phyloP scores from a whole-genome alignment of 1,140 invertebrate species.

The Gonioctena quinquepunctata region DNA sequence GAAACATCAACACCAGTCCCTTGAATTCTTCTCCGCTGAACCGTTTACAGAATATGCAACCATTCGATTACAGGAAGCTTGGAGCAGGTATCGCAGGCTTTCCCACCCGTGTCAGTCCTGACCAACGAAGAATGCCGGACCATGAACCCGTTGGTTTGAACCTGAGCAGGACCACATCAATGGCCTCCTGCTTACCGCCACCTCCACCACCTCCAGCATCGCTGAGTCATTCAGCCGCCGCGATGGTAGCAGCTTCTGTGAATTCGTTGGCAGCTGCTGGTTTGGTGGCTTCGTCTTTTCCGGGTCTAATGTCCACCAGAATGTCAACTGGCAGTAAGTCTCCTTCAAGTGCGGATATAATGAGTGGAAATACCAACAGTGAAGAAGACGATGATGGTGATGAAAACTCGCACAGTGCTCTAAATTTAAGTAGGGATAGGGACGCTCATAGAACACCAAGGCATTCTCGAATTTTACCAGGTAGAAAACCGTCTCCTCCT shows the following conservation, averaged over 20 bases:
- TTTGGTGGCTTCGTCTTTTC: slow-evolving; percentile 56
- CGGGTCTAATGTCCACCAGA: slow-evolving; percentile 49
- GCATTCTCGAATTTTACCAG: slow-evolving; percentile 52
- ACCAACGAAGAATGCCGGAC: slow-evolving; percentile 58
- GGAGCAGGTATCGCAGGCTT: slow-evolving; percentile 59
- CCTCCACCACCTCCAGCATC: slow-evolving; percentile 61
- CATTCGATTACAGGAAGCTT: slow-evolving; percentile 87
- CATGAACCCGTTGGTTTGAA: slow-evolving; percentile 63
- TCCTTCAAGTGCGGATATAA: slow-evolving; percentile 52
- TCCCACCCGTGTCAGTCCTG: slow-evolving; percentile 51
- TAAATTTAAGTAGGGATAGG: slow-evolving; percentile 67
- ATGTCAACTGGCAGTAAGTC: slow-evolving; percentile 52
- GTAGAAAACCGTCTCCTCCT: slow-evolving; percentile 81
- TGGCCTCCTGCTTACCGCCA: slow-evolving; percentile 67
- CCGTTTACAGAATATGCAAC: slow-evolving; percentile 91
- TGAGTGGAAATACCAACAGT: slow-evolving; percentile 55
- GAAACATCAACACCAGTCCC: slow-evolving; percentile 58
- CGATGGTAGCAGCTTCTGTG: slow-evolving; percentile 59
- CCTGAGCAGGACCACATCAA: slow-evolving; percentile 62
- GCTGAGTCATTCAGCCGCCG: slow-evolving; percentile 62
- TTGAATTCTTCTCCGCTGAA: slow-evolving; percentile 77
- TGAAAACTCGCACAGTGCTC: slow-evolving; percentile 66
- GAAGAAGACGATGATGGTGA: slow-evolving; percentile 68
- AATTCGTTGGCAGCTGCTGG: slow-evolving; percentile 56
- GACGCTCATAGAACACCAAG: slow-evolving; percentile 57